phyloP scores from a whole-genome alignment of 2,888 invertebrate species.

The Sphinx pinastri region DNA sequence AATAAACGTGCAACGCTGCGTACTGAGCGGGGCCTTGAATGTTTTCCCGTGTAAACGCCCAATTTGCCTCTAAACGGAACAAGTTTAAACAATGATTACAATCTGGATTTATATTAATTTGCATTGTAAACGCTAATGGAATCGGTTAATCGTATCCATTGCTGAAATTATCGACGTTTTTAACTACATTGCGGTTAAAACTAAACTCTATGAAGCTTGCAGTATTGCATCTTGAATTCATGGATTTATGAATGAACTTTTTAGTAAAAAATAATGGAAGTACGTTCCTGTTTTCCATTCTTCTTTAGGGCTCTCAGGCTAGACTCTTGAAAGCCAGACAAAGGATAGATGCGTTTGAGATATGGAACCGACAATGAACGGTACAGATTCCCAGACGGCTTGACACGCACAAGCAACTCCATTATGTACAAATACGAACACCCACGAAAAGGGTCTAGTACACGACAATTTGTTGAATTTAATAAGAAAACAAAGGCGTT shows the following conservation, averaged over 20 bases:
- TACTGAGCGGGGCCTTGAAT: constrained; percentile 60
- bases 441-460: constrained; percentile 17
- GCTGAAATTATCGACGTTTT: constrained; percentile 46
- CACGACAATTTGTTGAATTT: constrained; percentile 1
- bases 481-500: not conserved
- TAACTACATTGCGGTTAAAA: constrained; percentile 31
- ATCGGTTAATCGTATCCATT: constrained; percentile 55
- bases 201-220: too few species aligned
- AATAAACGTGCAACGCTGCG: constrained; percentile 72
- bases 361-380: constrained; percentile 26
- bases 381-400: constrained; percentile 27
- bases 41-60: constrained; percentile 67
- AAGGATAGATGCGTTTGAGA: constrained; percentile 31
- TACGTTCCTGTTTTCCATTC: constrained; percentile 19
- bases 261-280: not conserved
- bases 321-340: constrained; percentile 29
- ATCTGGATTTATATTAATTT: constrained; percentile 75
- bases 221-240: too few species aligned
- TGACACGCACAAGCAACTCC: constrained; percentile 27
- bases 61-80: constrained; percentile 66
- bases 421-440: constrained; percentile 22
- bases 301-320: constrained; percentile 25
- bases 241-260: not conserved
- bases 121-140: constrained; percentile 66
- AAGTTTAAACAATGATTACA: constrained; percentile 71